Evolutionary conservation across 2,888 invertebrate genomes (phyloP), one percentile per base, ranked within the genome.

Genomic region (Tanytarsus gracilentus): DNA sequence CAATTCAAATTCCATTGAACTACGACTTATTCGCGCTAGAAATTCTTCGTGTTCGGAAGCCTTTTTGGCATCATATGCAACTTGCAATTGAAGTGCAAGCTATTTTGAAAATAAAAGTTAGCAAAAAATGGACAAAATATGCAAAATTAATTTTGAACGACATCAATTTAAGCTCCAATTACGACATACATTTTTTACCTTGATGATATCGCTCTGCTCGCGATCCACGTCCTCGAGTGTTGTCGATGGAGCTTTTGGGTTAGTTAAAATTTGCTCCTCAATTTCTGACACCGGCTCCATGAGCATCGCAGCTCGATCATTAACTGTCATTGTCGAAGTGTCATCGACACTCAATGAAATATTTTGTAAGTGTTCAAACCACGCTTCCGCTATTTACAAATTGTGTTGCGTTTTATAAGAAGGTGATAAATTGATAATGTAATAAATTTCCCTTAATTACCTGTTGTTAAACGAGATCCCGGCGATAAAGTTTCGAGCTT

Each of bases 41-140:
- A 74, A 74, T 63, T 74, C 73, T 67, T 74, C 73, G 63, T 74
- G 72, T 58, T 66, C 67, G 64, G 69, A 68, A 66, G 74, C 72
- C 66, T 72, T 72, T 16, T 69, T 67, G 64, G 67, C 64, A 65
- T 73, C 70, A 21, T 64, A 64, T 40, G 71, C 65, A 2, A 74
- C 67, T 50, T 70, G 72, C 61, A 73, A 62, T 61, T 69, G 71
- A 53, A 71, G 63, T 3, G 71, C 70, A 49, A 73, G 65, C 73
- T 73, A 49, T 30, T 36, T 48, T 8, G 18, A 23, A 9, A 9
- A 7, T 23, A 11, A 44, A 16, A 44, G 44, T n/a, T n/a, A 44
- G 23, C 18, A 44, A 23, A 44, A 21, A 33, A 6, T 29, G 5
- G 29, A 29, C 29, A 44, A 44, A 44, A 44, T 44, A 18, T 44